Evolutionary conservation across 1,140 invertebrate species (phyloP).

Genomic region (Drosophila novamexicana): DNA sequence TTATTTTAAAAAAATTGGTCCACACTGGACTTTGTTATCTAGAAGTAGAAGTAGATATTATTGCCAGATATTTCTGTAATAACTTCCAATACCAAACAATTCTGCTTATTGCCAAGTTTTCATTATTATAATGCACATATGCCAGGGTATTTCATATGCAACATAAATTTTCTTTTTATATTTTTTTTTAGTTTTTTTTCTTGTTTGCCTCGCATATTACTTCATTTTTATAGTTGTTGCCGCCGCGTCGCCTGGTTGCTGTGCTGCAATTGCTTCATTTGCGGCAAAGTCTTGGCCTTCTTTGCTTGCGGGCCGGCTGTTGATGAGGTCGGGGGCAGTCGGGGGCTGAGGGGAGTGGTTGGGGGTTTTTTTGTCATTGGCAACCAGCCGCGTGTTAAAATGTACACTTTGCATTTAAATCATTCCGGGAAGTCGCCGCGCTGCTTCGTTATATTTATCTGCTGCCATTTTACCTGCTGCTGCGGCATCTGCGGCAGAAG

Average conservation of each 20-base stretch:
- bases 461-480: conserved; percentile 55
- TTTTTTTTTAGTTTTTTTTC: background rate
- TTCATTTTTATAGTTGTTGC: conserved; percentile 64
- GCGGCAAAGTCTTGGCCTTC: conserved; percentile 65
- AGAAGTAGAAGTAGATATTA: too few species aligned
- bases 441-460: conserved; percentile 76
- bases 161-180: background rate
- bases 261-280: conserved; percentile 78
- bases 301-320: background rate
- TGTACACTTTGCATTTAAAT: conserved; percentile 82
- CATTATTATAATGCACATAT: background rate
- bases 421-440: conserved; percentile 72
- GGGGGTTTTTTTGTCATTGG: conserved; percentile 31
- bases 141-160: background rate
- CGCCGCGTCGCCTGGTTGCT: conserved; percentile 54
- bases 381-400: conserved; percentile 75
- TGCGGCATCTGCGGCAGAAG: conserved; percentile 8
- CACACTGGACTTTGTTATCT: too few species aligned
- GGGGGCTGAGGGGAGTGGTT: background rate
- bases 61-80: too few species aligned
- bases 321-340: too few species aligned
- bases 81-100: too few species aligned
- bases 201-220: conserved; percentile 52
- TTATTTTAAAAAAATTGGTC: too few species aligned
- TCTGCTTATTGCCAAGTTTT: too few species aligned